Evolutionary conservation across 2,797 vertebrate species (phyloP), one percentile per base, ranked within the genome.

Genomic region (Mus spretus): DNA sequence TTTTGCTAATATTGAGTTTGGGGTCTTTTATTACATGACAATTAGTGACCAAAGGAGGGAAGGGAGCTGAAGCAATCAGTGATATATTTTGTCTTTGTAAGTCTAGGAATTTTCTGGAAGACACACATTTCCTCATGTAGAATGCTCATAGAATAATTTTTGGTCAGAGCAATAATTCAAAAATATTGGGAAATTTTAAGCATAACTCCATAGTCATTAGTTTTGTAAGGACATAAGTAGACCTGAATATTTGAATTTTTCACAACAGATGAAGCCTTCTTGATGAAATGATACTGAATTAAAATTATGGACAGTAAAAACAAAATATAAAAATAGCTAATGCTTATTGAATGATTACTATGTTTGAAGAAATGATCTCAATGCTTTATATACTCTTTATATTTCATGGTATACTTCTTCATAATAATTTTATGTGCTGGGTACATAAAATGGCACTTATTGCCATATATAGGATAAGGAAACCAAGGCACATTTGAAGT

Each of bases 321-420:
- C 85, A 87, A 31, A 87, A 86, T 90, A 59, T 59, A 77, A 88
- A 90, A 96, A 79, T 70, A 79, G 31, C 53, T 44, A 90, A 90
- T 10, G 70, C 37, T 37, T 91, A 65, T n/a, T 82, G n/a, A 80
- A 61, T 94, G 47, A 55, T 86, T 92, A 67, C 10, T 47, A 1
- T 86, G 44, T 92, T 94, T 61, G 50, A 84, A 53, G 89, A 77
- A 59, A 19, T 87, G 0, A 40, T 81, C 6, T 84, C 75, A 67
- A 26, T 63, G 13, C 7, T 85, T 94, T 83, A 10, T 50, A 65
- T 44, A 10, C 53, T 44, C 4, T 1, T 84, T 37, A 90, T 53
- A 80, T n/a, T 74, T 40, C 34, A 53, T 28, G 15, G 77, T n/a
- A 34, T 74, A 82, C 53, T 91, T 96, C 17, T 74, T 96, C 9